Conservation (phyloP, 2,888 invertebrate species). For the Pristionchus maxplancki region DNA sequence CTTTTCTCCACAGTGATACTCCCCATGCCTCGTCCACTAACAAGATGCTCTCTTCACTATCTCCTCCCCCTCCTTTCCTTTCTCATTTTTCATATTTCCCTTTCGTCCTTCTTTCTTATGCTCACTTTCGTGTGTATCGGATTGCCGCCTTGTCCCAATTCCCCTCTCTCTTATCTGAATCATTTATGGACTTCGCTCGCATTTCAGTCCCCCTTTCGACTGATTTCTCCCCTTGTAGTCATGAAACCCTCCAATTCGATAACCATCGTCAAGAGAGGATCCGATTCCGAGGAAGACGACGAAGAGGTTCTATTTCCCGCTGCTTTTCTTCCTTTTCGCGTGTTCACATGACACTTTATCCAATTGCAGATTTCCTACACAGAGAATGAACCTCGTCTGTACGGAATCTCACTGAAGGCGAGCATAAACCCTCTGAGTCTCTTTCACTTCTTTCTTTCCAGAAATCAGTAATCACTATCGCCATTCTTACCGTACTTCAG, state of each 20-base stretch:
- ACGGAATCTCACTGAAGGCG: slow-evolving; percentile 12
- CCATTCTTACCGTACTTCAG: slow-evolving; percentile 33
- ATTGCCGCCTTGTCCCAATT: slow-evolving; percentile 29
- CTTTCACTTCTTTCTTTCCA: too few relatives aligned
- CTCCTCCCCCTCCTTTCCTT: background rate
- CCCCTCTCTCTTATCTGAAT: slow-evolving; percentile 31
- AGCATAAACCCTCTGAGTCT: background rate
- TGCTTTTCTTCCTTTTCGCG: background rate
- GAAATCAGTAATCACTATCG: background rate
- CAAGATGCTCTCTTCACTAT: slow-evolving; percentile 42
- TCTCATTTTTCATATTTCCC: slow-evolving; percentile 5
- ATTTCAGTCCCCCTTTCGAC: background rate
- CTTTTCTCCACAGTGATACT: slow-evolving; percentile 35
- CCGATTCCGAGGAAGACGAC: slow-evolving; percentile 37
- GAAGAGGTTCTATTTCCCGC: slow-evolving; percentile 34
- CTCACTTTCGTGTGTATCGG: slow-evolving; percentile 32
- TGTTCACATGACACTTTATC: background rate
- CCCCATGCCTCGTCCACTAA: slow-evolving; percentile 21
- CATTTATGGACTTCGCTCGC: slow-evolving; percentile 41
- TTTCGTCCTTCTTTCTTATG: slow-evolving; percentile 2
- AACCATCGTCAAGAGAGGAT: slow-evolving; percentile 27
- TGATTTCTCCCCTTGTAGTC: background rate
- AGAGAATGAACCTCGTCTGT: slow-evolving; percentile 28
- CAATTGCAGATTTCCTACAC: slow-evolving; percentile 26
- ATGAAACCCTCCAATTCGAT: slow-evolving; percentile 37